These are phyloP conservation scores for Drosophila navojoa DNA, from an alignment of 1,140 invertebrate genomes.

Conservation along the genomic window DNA sequence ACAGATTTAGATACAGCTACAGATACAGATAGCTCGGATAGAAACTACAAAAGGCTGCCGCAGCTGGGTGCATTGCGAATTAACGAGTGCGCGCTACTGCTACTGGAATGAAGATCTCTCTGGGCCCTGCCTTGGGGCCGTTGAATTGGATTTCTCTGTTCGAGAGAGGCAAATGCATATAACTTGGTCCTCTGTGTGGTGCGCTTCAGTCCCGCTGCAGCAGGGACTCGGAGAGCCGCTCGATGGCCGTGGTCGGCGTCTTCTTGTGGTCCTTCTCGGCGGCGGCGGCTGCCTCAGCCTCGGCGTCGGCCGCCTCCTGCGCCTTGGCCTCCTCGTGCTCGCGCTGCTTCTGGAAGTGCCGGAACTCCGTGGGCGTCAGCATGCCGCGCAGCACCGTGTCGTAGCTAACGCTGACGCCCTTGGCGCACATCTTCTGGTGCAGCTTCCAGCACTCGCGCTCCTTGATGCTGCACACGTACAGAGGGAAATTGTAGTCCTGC, in stretches of 20 bases:
- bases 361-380: slow-evolving; percentile 89
- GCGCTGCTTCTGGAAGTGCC: slow-evolving; percentile 85
- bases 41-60: slow-evolving; percentile 23
- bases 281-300: slow-evolving; percentile 51
- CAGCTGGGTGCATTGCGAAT: slow-evolving; percentile 28
- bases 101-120: slow-evolving; percentile 1
- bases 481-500: slow-evolving; percentile 67
- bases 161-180: slow-evolving; percentile 60
- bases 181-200: slow-evolving; percentile 17
- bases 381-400: slow-evolving; percentile 89
- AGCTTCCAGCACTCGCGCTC: slow-evolving; percentile 89
- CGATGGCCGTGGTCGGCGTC: slow-evolving; percentile 61
- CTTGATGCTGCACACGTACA: slow-evolving; percentile 84
- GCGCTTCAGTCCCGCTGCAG: slow-evolving; percentile 54
- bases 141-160: slow-evolving; percentile 1
- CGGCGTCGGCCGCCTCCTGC: slow-evolving; percentile 62
- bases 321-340: slow-evolving; percentile 74
- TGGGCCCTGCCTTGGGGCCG: neutral
- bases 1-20: neutral
- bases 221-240: slow-evolving; percentile 70
- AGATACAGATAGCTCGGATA: neutral
- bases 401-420: slow-evolving; percentile 88
- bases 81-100: slow-evolving; percentile 34
- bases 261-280: slow-evolving; percentile 59
- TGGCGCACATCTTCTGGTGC: slow-evolving; percentile 88